These are phyloP conservation scores for Streptopelia turtur DNA, from an alignment of 2,797 vertebrate species.

Conservation along the genomic window DNA sequence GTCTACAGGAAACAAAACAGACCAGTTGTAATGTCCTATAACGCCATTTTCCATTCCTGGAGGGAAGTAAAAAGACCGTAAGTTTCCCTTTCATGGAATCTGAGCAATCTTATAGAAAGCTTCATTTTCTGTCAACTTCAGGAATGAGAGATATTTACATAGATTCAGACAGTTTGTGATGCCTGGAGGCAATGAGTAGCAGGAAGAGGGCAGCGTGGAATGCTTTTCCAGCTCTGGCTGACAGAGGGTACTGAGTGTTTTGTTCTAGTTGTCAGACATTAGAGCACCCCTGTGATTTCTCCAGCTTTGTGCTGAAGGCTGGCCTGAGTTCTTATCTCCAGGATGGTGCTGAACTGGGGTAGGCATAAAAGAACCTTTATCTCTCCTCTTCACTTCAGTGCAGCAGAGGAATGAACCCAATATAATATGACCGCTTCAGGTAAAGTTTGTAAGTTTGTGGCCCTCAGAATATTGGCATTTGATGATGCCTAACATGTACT, in stretches of 20 bases:
- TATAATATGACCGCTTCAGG: not conserved
- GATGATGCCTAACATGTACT: not conserved
- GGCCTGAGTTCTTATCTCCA: slow-evolving; percentile 29
- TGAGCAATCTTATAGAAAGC: not conserved
- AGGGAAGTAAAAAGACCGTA: not conserved
- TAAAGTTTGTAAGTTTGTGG: not conserved
- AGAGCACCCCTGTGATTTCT: slow-evolving; percentile 58
- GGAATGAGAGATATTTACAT: slow-evolving; percentile 17
- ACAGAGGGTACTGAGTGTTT: slow-evolving; percentile 57
- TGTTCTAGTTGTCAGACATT: slow-evolving; percentile 27
- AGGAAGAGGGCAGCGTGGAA: not conserved
- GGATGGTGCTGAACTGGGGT: slow-evolving; percentile 27
- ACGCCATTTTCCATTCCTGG: not conserved
- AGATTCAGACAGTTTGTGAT: slow-evolving; percentile 1
- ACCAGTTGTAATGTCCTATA: not conserved
- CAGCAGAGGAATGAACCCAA: slow-evolving; percentile 7
- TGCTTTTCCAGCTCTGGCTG: slow-evolving; percentile 40
- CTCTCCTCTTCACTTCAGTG: slow-evolving; percentile 9
- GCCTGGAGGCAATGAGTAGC: slow-evolving; percentile 9
- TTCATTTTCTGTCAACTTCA: not conserved
- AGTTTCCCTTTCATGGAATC: not conserved
- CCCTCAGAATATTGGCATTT: not conserved
- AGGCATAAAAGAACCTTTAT: slow-evolving; percentile 34
- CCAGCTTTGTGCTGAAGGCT: slow-evolving; percentile 58
- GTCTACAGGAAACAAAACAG: not conserved